Base-by-base conservation (phyloP, 2,797 vertebrate species). In the Gymnodraco acuticeps region DNA sequence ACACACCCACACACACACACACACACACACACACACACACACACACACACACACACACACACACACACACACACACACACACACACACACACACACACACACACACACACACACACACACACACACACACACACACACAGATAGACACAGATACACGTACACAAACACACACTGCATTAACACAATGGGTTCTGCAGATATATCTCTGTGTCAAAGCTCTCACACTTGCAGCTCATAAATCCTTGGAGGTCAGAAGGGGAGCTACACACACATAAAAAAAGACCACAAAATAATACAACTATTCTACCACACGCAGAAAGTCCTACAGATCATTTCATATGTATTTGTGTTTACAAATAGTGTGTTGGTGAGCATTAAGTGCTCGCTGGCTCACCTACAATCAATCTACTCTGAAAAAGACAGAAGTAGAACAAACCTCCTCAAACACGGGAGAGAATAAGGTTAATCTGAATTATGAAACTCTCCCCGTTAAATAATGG, bases 161-260 rank as follows among this genome's bases (percentile, higher is more conserved):
- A 84, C 85, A 82, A 73, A 83, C 85, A 84, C 90, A 88, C 88
- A 90, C 87, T 90, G 87, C 94, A 95, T 95, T 95, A 95, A 95
- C 93, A 96, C 94, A 94, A 95, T 95, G 91, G 92, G 87, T 89
- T 82, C 88, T 86, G 87, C 84, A 92, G 93, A 95, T 95, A 94
- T 94, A 95, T 94, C 92, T 94, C 83, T 78, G 87, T 95, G 91
- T 89, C 92, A 94, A 91, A 93, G 91, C 89, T 88, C 90, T 92
- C 86, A 84, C 88, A 92, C 93, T 89, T 86, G 78, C 80, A 73
- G 83, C 84, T 85, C 82, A 91, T 95, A 96, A 95, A 95, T 95
- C 89, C 81, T 78, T 80, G 74, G 87, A 92, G 91, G 93, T 92
- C 91, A 92, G 78, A 68, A 70, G 78, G 78, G 71, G 69, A 87